A percentile compares a stretch with the other conserved stretches of the same genome.
These are phyloP conservation scores for Petroica traversi DNA, from an alignment of 2,113 vertebrate species.

Conservation along the genomic window DNA sequence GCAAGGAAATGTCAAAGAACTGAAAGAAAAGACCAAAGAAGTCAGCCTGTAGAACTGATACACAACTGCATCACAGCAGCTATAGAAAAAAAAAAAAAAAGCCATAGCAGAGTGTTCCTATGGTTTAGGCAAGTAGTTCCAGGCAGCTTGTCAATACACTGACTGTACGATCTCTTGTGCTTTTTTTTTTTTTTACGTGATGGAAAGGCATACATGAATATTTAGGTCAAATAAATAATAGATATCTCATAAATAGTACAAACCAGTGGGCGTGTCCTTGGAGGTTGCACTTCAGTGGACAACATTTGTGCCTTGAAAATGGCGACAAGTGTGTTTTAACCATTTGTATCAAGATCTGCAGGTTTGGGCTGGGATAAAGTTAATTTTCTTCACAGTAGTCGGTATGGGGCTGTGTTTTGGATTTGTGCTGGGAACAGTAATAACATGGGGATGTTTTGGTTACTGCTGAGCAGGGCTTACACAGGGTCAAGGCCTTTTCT, in stretches of 20 bases:
- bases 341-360: neutral
- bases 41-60: neutral
- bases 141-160: neutral
- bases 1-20: neutral
- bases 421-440: neutral
- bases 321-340: neutral
- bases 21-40: neutral
- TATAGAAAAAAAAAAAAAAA: neutral
- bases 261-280: neutral
- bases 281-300: neutral
- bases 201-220: neutral
- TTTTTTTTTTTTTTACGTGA: neutral
- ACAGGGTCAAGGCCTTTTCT: neutral
- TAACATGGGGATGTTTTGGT: neutral
- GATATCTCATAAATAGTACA: neutral
- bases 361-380: neutral
- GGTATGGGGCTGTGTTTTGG: neutral
- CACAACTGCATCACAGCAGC: neutral
- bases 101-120: neutral
- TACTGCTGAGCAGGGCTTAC: neutral
- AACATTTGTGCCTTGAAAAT: neutral
- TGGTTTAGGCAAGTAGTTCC: too few species aligned
- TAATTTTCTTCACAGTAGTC: neutral
- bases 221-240: slow-evolving; percentile 50
- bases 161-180: fast-evolving